phyloP scores from a whole-genome alignment of 1,140 invertebrate genomes.

The Acyrthosiphon pisum region DNA sequence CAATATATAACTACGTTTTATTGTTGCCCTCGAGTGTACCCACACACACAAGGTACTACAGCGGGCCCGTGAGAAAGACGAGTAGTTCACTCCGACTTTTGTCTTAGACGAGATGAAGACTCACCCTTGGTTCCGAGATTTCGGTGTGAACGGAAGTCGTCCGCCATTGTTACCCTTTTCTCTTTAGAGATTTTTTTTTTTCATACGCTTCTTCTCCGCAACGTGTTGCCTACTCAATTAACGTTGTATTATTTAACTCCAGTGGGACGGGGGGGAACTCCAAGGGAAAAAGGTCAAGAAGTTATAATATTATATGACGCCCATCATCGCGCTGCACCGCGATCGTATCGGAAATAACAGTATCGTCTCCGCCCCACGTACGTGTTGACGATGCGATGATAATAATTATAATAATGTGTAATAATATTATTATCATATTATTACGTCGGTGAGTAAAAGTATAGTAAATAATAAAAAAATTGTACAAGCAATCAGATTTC shows the following conservation, averaged over 20 bases:
- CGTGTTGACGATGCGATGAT: neutral
- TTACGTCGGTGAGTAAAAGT: neutral
- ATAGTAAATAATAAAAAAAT: neutral
- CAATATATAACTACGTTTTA: neutral
- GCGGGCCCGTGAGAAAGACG: constrained; percentile 47
- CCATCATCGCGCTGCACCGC: neutral
- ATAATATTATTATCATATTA: neutral
- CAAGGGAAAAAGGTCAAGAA: constrained; percentile 33
- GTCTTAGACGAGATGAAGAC: constrained; percentile 50
- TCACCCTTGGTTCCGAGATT: constrained; percentile 44
- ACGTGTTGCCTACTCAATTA: constrained; percentile 44
- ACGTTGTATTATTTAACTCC: constrained; percentile 48
- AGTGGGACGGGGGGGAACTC: too few species aligned
- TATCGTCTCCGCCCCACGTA: constrained; percentile 28
- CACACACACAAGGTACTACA: neutral
- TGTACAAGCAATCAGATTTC: neutral
- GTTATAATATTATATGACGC: constrained; percentile 13
- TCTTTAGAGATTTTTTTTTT: constrained; percentile 22
- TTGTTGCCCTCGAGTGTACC: constrained; percentile 12
- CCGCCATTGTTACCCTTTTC: constrained; percentile 50
- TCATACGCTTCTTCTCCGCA: neutral
- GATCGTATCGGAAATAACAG: constrained; percentile 33
- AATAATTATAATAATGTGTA: neutral
- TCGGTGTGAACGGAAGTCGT: constrained; percentile 56
- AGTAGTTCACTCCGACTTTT: constrained; percentile 43